Base-by-base conservation (phyloP, 2,113 vertebrate species). In the Phalacrocorax pelagicus region DNA sequence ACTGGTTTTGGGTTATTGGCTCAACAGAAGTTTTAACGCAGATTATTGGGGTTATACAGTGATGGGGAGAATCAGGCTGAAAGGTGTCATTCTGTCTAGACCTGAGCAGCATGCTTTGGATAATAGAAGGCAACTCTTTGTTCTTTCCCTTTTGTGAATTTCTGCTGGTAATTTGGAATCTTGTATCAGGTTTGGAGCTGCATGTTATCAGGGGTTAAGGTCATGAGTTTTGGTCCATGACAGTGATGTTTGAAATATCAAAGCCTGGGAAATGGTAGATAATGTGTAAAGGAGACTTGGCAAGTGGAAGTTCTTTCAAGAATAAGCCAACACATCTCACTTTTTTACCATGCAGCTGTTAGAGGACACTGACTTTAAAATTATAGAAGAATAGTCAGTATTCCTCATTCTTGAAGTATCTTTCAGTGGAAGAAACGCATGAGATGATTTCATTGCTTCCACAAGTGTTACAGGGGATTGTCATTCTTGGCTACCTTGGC, bases 21-120 rank as follows among this genome's bases (percentile, higher is more conserved):
- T 81, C 0, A 0, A 6, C 2, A 8, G 27, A 54, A 62, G 10
- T 66, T 84, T 19, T 73, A 12, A n/a, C 66, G 16, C 14, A 57
- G 5, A 11, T 81, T 47, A 9, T 55, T 80, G 0, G 26, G 1
- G 0, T 57, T 55, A 27, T 13, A 26, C 6, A 13, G 24, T 46
- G 49, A 17, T 59, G 27, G 20, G 11, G 23, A 55, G 19, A 85
- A 55, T 47, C 3, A 2, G 16, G 4, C 67, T 84, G 40, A 44
- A 81, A 30, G 40, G 30, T 12, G 3, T 72, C 11, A 5, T 2
- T 69, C 23, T 77, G 15, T 32, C 34, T 49, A 58, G 34, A 40
- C 29, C 21, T 2, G 21, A 81, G 7, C 29, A 67, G 19, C 2
- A 2, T 71, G 22, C 32, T 90, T 49, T 40, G 69, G 54, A 4